A percentile compares a stretch with the other conserved stretches of the same genome.
phyloP scores from a whole-genome alignment of 1,140 invertebrate species.

The Aleiodes sp. region DNA sequence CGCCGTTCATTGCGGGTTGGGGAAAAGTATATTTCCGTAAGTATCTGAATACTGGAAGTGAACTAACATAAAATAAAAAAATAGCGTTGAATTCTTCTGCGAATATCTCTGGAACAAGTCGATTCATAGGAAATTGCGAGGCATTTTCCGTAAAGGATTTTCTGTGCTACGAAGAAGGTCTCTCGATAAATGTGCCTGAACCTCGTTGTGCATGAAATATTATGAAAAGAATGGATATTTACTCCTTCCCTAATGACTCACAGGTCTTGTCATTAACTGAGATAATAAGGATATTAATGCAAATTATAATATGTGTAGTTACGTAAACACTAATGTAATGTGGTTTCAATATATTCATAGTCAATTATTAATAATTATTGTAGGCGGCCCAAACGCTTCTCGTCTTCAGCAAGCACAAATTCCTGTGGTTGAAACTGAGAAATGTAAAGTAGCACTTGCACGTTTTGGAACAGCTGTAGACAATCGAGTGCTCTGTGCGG shows the following conservation, averaged over 20 bases:
- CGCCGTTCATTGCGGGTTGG: conserved; percentile 81
- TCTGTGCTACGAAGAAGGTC: no score
- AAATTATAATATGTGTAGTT: background rate
- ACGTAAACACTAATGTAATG: background rate
- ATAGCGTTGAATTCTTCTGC: no score
- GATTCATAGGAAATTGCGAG: no score
- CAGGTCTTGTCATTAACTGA: conserved; percentile 10
- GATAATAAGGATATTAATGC: background rate
- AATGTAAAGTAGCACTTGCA: conserved; percentile 66
- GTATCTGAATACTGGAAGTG: no score
- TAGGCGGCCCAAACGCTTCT: conserved; percentile 63
- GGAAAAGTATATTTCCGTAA: conserved; percentile 73
- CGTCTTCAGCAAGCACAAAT: conserved; percentile 76
- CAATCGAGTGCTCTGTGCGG: conserved; percentile 78
- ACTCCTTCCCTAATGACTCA: background rate
- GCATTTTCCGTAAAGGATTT: no score
- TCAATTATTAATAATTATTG: no score
- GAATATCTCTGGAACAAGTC: no score
- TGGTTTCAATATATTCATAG: background rate
- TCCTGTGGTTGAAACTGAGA: conserved; percentile 72
- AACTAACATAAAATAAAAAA: no score
- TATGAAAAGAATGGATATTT: no score
- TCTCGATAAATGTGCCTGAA: no score
- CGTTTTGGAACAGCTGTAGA: conserved; percentile 71
- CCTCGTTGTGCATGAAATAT: no score